Percentiles rank a stretch among this genome's conserved stretches.
These are phyloP conservation scores for Diadromus collaris DNA, from an alignment of 2,888 invertebrate species.

Conservation along the genomic window DNA sequence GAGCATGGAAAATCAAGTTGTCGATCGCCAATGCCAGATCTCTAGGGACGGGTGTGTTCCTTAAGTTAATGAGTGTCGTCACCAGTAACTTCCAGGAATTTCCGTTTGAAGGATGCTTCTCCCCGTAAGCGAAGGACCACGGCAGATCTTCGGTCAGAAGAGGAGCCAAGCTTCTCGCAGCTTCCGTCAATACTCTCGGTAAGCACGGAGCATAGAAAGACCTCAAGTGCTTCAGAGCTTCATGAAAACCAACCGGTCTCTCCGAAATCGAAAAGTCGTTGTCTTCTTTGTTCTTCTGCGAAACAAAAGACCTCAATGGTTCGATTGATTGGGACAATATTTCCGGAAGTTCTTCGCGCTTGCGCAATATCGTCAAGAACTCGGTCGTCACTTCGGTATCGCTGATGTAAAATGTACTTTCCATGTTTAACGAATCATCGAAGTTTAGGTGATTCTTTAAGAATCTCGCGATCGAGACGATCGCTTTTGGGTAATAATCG, in stretches of 20 bases:
- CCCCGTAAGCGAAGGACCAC: constrained; percentile 46
- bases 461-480: constrained; percentile 13
- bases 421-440: not conserved
- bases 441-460: not conserved
- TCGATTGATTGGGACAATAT: not conserved
- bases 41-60: constrained; percentile 32
- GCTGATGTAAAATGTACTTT: not conserved
- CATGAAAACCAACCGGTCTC: constrained; percentile 18
- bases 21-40: constrained; percentile 26
- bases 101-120: constrained; percentile 9
- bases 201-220: constrained; percentile 49
- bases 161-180: constrained; percentile 19
- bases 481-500: constrained; percentile 34
- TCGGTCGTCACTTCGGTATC: not conserved
- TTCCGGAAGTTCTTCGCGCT: not conserved
- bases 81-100: constrained; percentile 46
- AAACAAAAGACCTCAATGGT: not conserved
- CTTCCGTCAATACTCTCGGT: constrained; percentile 32
- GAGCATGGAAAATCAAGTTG: constrained; percentile 44
- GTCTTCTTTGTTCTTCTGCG: not conserved
- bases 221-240: constrained; percentile 18
- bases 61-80: constrained; percentile 31
- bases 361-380: not conserved
- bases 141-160: constrained; percentile 46
- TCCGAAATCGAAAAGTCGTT: not conserved